Conservation (phyloP, 1,140 invertebrate genomes). For the Phymorhynchus buccinoides region DNA sequence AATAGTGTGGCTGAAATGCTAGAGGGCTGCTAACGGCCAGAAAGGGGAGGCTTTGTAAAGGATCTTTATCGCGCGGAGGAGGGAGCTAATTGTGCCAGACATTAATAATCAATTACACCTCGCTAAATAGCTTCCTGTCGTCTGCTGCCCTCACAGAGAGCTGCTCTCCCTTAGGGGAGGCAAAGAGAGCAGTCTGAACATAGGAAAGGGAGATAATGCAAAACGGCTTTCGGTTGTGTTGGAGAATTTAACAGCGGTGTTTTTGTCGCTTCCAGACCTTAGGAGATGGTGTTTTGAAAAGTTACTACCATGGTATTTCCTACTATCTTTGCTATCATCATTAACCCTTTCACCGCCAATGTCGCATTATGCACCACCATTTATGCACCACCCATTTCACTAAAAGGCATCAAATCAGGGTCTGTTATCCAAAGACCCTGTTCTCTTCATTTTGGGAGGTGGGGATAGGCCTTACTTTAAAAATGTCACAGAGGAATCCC, state of each 20-base stretch:
- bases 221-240: background rate
- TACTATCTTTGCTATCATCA: no score
- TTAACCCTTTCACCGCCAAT: no score
- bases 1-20: no score
- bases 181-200: no score
- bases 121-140: constrained; percentile 38
- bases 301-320: background rate
- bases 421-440: no score
- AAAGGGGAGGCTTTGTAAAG: background rate
- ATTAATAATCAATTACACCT: constrained; percentile 34
- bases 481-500: no score
- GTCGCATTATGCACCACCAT: no score
- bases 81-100: constrained; percentile 30
- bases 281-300: background rate
- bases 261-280: background rate
- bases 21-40: background rate
- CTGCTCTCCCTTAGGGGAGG: background rate
- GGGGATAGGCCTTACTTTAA: no score
- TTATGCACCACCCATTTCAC: no score
- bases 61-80: constrained; percentile 29
- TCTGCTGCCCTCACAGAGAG: constrained; percentile 30
- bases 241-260: background rate
- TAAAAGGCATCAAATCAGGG: no score
- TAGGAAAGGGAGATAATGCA: constrained; percentile 22
- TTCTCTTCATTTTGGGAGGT: no score